Conservation (phyloP, 35 echinoderm and acorn worm species). For the Apostichopus californicus region DNA sequence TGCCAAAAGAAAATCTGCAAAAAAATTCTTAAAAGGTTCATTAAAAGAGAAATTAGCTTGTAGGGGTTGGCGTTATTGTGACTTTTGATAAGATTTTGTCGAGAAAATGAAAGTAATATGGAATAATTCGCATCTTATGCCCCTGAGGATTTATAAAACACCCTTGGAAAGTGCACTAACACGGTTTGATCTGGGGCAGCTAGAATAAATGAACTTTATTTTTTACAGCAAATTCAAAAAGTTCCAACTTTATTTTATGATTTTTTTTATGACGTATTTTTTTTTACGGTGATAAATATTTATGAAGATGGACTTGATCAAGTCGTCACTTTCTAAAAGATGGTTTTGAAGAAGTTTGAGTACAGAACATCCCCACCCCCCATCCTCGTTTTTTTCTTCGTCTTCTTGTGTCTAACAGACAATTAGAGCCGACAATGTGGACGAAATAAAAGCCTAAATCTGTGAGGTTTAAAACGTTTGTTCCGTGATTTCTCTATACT, state of each 20-base stretch:
- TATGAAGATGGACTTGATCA: too few species aligned
- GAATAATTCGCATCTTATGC: slow-evolving; percentile 23
- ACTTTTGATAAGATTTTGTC: slow-evolving; percentile 26
- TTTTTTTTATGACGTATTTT: too few species aligned
- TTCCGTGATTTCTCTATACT: too few species aligned
- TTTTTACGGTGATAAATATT: too few species aligned
- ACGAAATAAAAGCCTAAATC: too few species aligned
- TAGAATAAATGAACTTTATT: slow-evolving; percentile 2
- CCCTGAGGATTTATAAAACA: background rate
- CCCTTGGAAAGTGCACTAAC: slow-evolving; percentile 32
- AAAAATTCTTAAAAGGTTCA: slow-evolving; percentile 31
- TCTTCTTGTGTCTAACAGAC: too few species aligned
- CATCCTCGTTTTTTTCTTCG: too few species aligned
- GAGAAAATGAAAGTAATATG: slow-evolving; percentile 34
- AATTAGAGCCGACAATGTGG: too few species aligned
- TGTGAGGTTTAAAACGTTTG: too few species aligned
- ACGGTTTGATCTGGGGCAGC: slow-evolving; percentile 41
- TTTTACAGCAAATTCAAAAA: background rate
- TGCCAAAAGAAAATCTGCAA: slow-evolving; percentile 18
- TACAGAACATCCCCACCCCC: too few species aligned
- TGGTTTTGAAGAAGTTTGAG: too few species aligned
- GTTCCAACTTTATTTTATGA: background rate
- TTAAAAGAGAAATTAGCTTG: slow-evolving; percentile 49
- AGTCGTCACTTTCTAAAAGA: too few species aligned
- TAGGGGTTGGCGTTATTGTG: slow-evolving; percentile 16